Evolutionary conservation across 2,888 invertebrate genomes (phyloP), one percentile per base, ranked within the genome.

Genomic region (Dusona sp.): DNA sequence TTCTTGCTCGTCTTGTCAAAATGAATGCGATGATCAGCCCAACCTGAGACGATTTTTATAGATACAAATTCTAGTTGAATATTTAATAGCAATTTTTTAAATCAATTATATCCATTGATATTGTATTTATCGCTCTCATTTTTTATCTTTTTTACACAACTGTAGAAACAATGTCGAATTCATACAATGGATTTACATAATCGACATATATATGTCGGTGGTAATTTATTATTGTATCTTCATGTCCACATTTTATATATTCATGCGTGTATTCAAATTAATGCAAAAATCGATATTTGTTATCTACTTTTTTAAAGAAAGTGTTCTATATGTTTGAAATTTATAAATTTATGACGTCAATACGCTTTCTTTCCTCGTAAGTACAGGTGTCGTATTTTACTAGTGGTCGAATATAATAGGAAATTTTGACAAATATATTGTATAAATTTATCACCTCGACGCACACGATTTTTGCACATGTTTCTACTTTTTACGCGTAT

Each of bases 321-420:
- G 29, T 13, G 16, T 16, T 29, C 57, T 29, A 61, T 61, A 29
- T 61, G 9, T 22, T 61, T 29, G 16, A 16, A 25, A 61, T 61
- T 61, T 38, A 38, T 74, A 57, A 54, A 57, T 74, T 57, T 36
- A 22, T 72, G 51, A 51, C 48, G 72, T 72, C 33, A 72, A 51
- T 48, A 29, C 45, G n/a, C 0, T 29, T 3, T 19, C 11, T 51
- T 13, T 51, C 16, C 57, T 29, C 57, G 57, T 6, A 2, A 33
- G 33, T 72, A 72, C 48, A 72, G 33, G 51, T 51, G 36, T 72
- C 4, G 13, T n/a, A n/a, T 29, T 72, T 54, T 36, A 11, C 19
- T 11, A 33, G 8, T 70, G 29, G 7, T 16, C 36, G 70, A 70
- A 9, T 11, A 51, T 51, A n/a, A 19, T 22, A 61, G 16, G 48